Evolutionary conservation across 2,888 invertebrate genomes (phyloP).

Genomic region (Theretra japonica): DNA sequence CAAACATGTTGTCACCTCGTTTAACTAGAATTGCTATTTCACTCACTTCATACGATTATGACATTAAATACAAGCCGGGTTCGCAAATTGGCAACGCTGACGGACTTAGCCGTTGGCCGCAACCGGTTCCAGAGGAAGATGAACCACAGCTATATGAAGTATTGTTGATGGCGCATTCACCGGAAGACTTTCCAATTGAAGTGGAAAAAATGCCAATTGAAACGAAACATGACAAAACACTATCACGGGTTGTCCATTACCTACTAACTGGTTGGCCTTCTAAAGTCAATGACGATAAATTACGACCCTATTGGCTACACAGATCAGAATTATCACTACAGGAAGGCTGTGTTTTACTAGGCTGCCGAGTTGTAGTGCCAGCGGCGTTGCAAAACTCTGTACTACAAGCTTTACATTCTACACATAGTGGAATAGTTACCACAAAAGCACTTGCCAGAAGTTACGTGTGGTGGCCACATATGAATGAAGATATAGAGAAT

Average conservation of each 20-base stretch:
- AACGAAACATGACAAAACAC: no score
- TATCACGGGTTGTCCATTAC: no score
- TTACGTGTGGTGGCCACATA: constrained; percentile 43
- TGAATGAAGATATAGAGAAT: constrained; percentile 34
- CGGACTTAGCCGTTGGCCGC: constrained; percentile 21
- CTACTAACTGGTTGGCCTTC: no score
- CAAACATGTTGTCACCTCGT: no score
- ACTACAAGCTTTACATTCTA: constrained; percentile 26
- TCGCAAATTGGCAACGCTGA: not conserved
- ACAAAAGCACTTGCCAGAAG: constrained; percentile 41
- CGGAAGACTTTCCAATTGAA: constrained; percentile 32
- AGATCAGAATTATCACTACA: constrained; percentile 30
- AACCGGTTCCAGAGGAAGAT: constrained; percentile 18
- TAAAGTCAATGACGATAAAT: not conserved
- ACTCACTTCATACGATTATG: no score
- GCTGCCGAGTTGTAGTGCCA: constrained; percentile 6
- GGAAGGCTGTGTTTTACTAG: constrained; percentile 22
- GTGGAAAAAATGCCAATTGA: not conserved
- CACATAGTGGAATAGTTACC: constrained; percentile 39
- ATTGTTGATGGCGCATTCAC: constrained; percentile 31
- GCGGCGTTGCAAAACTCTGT: not conserved
- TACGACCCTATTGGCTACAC: constrained; percentile 26
- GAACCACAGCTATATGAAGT: constrained; percentile 29
- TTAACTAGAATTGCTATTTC: no score
- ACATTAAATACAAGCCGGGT: no score